phyloP scores from a whole-genome alignment of 2,113 vertebrate genomes.

The Urocitellus parryii region DNA sequence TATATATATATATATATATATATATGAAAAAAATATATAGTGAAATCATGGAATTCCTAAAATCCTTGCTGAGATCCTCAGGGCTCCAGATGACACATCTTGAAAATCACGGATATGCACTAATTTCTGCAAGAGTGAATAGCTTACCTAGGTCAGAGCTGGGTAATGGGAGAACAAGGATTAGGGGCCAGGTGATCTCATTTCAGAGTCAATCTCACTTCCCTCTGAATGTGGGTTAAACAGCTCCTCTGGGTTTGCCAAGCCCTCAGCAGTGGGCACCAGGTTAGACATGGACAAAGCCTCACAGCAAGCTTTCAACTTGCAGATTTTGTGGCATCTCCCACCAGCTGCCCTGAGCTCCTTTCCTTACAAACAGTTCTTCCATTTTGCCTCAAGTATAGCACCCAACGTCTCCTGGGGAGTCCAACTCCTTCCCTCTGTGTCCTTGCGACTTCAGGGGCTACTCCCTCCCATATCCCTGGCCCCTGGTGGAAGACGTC shows the following conservation, averaged over 20 bases:
- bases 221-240: background rate
- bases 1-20: background rate
- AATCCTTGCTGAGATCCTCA: background rate
- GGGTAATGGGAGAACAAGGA: background rate
- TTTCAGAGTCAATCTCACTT: background rate
- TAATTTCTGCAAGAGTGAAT: background rate
- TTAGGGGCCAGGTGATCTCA: background rate
- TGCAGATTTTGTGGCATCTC: rapidly evolving
- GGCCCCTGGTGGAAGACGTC: background rate
- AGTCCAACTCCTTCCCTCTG: background rate
- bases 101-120: background rate
- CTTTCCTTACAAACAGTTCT: background rate
- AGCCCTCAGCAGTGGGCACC: background rate
- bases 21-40: background rate
- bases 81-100: background rate
- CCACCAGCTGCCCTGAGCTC: rapidly evolving
- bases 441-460: background rate
- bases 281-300: background rate
- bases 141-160: background rate
- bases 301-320: too few relatives aligned
- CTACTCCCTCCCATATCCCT: background rate
- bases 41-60: background rate
- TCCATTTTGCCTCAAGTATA: background rate
- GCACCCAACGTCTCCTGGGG: background rate
- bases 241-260: background rate